Base-by-base conservation (phyloP, 1,140 invertebrate genomes). In the Brachionus paranguensis region DNA sequence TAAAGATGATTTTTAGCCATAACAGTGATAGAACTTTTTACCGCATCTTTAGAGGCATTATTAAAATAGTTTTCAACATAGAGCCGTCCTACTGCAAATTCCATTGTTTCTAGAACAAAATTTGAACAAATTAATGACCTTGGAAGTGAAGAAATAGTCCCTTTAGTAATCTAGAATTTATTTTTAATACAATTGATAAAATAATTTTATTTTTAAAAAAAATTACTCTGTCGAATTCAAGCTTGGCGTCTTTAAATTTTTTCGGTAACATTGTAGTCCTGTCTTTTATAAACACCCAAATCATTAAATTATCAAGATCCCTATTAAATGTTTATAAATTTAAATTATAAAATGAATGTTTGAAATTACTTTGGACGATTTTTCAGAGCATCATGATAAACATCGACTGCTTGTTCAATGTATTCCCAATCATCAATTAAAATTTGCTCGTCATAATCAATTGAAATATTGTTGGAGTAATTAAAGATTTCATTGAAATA, bases 11-110 rank as follows among this genome's bases (percentile, higher is more conserved):
- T 24, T 12, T 24, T 29, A 33, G 6, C n/a, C n/a, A n/a, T 29
- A 11, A 12, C 37, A 20, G 65, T 11, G 12, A n/a, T 27, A 7
- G 41, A 53, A 5, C n/a, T 27, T 55, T 55, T 79, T 53, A 79
- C 78, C n/a, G 78, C 91, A 86, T 92, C 91, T 90, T 95, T 95
- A 86, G 93, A 94, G 74, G 91, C 92, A 86, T 94, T 92, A 86
- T 95, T 93, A 87, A 95, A 96, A 89, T 95, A 94, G 87, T 94
- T 93, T 81, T 91, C 91, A 0, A 96, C 94, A 88, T 96, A 98
- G 88, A 96, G 92, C 0, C 93, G 92, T 2, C 95, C 94, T 53
- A 93, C 91, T 29, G 93, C 94, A 93, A 94, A 95, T 14, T 93
- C 94, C 92, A 94, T 93, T 84, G 93, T 93, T 8, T 92, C 93